These are phyloP conservation scores for Lasioglossum lativentre DNA, from an alignment of 2,888 invertebrate species.

Conservation along the genomic window DNA sequence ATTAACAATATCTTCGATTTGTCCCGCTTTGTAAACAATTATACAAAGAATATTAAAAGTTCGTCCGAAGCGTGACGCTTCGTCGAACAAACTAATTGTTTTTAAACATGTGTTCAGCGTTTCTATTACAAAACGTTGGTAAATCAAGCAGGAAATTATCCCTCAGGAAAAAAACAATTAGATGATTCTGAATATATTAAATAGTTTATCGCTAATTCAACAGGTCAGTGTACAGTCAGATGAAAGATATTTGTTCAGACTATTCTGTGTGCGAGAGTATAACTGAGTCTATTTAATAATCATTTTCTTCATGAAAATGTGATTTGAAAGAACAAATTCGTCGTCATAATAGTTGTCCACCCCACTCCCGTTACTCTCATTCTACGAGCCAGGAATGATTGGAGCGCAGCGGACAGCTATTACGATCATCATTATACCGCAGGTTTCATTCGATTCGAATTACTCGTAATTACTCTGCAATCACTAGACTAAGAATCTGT, in stretches of 20 bases:
- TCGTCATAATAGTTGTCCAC: neutral
- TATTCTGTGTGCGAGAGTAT: neutral
- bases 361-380: neutral
- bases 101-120: neutral
- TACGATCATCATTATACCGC: neutral
- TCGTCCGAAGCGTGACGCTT: neutral
- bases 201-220: constrained; percentile 7
- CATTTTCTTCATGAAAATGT: neutral
- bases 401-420: neutral
- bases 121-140: neutral
- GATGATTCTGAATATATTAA: constrained; percentile 2
- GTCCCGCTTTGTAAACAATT: neutral
- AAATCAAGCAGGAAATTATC: constrained; percentile 1
- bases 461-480: neutral
- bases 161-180: neutral
- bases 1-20: neutral
- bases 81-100: neutral
- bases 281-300: neutral
- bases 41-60: neutral
- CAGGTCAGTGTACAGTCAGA: neutral
- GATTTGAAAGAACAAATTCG: no score
- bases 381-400: neutral
- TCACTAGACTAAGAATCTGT: neutral
- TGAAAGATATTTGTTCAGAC: neutral
- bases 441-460: neutral